phyloP scores from a whole-genome alignment of 2,888 invertebrate species.

The Crepidodera aurea region DNA sequence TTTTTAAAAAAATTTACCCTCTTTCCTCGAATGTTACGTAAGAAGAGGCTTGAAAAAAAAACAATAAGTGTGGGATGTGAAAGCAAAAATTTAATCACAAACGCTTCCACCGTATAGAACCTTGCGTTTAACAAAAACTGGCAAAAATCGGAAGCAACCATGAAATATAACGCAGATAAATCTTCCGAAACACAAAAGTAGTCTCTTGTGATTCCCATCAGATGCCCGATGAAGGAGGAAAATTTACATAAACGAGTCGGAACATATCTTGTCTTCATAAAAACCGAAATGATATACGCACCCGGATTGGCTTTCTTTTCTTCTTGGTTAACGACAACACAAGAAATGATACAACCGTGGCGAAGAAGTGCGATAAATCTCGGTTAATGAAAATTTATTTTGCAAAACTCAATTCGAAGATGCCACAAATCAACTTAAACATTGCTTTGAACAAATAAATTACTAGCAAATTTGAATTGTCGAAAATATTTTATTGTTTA shows the following conservation, averaged over 20 bases:
- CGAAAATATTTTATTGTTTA: conserved; percentile 36
- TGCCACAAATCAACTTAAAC: conserved; percentile 39
- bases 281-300: conserved; percentile 44
- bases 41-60: too few species aligned
- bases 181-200: conserved; percentile 16
- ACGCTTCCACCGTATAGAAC: too few species aligned
- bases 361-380: conserved; percentile 45
- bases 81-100: too few species aligned
- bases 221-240: neutral
- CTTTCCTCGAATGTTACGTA: too few species aligned
- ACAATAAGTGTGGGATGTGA: too few species aligned
- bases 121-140: neutral
- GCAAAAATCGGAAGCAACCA: conserved; percentile 4
- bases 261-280: conserved; percentile 32
- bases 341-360: conserved; percentile 46
- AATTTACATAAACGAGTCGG: conserved; percentile 27
- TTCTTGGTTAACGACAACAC: conserved; percentile 42
- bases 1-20: too few species aligned
- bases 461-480: conserved; percentile 37
- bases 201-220: conserved; percentile 16
- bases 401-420: conserved; percentile 45
- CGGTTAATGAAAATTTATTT: conserved; percentile 51
- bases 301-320: conserved; percentile 41
- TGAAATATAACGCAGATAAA: neutral
- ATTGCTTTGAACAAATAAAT: conserved; percentile 36